Evolutionary conservation across 2,113 vertebrate species (phyloP), one percentile per base, ranked within the genome.

Genomic region (Castor canadensis): DNA sequence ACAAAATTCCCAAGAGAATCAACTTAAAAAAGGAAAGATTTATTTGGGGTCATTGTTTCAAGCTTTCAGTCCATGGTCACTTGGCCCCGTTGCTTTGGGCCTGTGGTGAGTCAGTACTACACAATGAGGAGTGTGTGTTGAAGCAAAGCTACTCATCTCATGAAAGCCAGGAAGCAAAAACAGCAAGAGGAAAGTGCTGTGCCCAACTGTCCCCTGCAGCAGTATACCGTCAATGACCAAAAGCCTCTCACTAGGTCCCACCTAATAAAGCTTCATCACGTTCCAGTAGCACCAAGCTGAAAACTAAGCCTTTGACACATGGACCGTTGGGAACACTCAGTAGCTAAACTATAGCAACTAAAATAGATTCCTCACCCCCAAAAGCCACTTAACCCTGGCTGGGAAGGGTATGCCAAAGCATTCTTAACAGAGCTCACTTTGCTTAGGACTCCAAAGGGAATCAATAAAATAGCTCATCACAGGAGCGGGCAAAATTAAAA

Each of bases 161-260:
- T 49, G 6, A 6, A 4, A 30, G 52, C 28, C 38, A 58, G 54
- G 67, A 75, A 60, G 52, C 13, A 19, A 13, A 76, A 13, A 45
- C 22, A 88, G 43, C 40, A 28, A 49, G 32, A 58, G 32, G 16
- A 72, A 22, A 38, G 5, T 7, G n/a, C n/a, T 32, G 49, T 1
- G n/a, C 16, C 72, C 75, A 1, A 22, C 9, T 12, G 6, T n/a
- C 4, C 30, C 30, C 30, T 26, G 16, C 43, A 77, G 19, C 0
- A 16, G 62, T 6, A 22, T 6, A 16, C 35, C 0, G 16, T 17
- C 20, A 1, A 17, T n/a, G 30, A 17, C 10, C 5, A 30, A 16
- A 40, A 47, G 40, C 11, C 58, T 20, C 30, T 28, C n/a, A 10
- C 1, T 8, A 16, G n/a, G 26, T 47, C 47, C 45, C 17, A n/a